Evolutionary conservation across 2,888 invertebrate genomes (phyloP).

Genomic region (Cheilosia vulpina): DNA sequence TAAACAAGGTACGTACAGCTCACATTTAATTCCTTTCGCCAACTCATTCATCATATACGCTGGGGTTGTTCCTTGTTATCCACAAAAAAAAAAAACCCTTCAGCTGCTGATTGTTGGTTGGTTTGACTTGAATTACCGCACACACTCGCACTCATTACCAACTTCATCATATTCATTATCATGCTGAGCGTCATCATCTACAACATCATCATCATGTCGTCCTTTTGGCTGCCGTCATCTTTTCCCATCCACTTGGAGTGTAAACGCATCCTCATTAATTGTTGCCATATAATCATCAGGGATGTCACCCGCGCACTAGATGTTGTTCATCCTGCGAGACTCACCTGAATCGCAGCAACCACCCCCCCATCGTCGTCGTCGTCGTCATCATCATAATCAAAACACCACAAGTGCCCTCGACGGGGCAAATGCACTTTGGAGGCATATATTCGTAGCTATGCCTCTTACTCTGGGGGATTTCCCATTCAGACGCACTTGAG

Average conservation of each 20-base stretch:
- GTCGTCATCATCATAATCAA: conserved; percentile 21
- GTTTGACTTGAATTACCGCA: conserved; percentile 58
- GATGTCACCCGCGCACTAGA: conserved; percentile 27
- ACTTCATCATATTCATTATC: conserved; percentile 35
- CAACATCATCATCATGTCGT: conserved; percentile 5
- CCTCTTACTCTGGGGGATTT: background rate
- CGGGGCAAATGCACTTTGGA: conserved; percentile 59
- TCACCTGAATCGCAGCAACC: conserved; percentile 3
- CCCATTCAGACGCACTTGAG: conserved; percentile 57
- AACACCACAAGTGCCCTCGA: conserved; percentile 63
- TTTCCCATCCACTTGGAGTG: conserved; percentile 38
- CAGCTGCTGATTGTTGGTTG: conserved; percentile 23
- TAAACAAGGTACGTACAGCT: conserved; percentile 16
- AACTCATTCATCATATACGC: conserved; percentile 54
- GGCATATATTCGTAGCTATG: conserved; percentile 17
- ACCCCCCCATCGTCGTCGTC: background rate
- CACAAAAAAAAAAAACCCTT: background rate
- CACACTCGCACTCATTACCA: conserved; percentile 38
- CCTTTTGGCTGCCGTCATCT: conserved; percentile 26
- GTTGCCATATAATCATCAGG: conserved; percentile 62
- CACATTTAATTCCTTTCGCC: conserved; percentile 62
- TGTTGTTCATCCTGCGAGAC: background rate
- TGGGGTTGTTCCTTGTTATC: conserved; percentile 26
- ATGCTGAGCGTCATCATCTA: conserved; percentile 8
- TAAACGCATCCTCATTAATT: conserved; percentile 64